Base-by-base conservation (phyloP, 2,113 vertebrate genomes). In the Eudyptes chrysolophus region DNA sequence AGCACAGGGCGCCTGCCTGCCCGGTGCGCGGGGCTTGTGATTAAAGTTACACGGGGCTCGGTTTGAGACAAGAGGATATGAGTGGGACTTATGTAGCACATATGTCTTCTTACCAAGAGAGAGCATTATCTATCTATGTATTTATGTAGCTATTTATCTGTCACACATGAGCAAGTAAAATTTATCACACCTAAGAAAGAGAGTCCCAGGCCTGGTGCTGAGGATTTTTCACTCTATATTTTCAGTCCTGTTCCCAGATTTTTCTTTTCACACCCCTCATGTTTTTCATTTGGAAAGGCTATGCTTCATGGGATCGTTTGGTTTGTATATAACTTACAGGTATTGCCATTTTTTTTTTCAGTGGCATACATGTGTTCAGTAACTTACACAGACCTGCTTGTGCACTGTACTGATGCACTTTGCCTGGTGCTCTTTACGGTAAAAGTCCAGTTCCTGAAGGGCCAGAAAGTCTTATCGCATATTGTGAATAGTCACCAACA, bases 1-100 rank as follows among this genome's bases (percentile, higher is more conserved):
- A 49, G 40, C 1, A 1, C n/a, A 11, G 30, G 38, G 70, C 8
- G 1, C 64, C 38, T 68, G 30, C n/a, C 42, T 54, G 34, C 52
- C 34, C 1, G 0, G 4, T 21, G 13, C 5, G 0, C 4, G 5
- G 21, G 57, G 57, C 58, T 80, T 0, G 0, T 2, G 0, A 8
- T 24, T 16, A 3, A 40, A 13, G 18, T 55, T 46, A 36, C 6
- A 1, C 16, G 10, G 22, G 27, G 19, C 40, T 66, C 1, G 0
- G 22, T 30, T 58, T 8, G 10, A 69, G 84, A 61, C 46, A 68
- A 74, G 40, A 27, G 32, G 20, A 13, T 77, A 32, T 24, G 13
- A 65, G 32, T 49, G 40, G 52, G 30, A 54, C 16, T 61, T 49
- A 6, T 0, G 5, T 22, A 49, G 70, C 52, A 64, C 11, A 49